phyloP scores from a whole-genome alignment of 2,113 vertebrate species.

The Reinhardtius hippoglossoides region DNA sequence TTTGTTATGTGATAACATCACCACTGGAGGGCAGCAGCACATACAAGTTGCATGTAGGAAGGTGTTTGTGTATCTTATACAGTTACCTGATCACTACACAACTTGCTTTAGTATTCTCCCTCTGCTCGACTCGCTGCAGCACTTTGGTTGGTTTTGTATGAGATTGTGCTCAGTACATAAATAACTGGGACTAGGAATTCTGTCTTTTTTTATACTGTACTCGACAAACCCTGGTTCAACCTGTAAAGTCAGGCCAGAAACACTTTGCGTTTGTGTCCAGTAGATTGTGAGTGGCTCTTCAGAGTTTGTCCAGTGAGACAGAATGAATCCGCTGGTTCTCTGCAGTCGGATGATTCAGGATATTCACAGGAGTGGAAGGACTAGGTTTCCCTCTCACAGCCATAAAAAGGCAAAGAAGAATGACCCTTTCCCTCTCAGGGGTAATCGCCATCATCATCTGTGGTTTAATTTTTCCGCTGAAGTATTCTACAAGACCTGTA shows the following conservation, averaged over 20 bases:
- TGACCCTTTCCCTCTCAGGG: neutral
- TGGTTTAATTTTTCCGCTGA: neutral
- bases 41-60: no score
- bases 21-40: neutral
- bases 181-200: neutral
- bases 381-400: neutral
- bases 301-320: conserved; percentile 53
- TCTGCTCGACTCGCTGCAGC: neutral
- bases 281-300: conserved; percentile 35
- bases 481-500: neutral
- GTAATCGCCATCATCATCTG: neutral
- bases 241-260: neutral
- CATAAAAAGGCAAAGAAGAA: neutral
- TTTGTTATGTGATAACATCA: neutral
- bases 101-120: neutral
- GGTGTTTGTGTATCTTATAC: neutral
- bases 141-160: neutral
- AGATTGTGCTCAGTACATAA: neutral
- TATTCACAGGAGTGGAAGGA: conserved; percentile 37
- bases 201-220: neutral
- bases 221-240: neutral
- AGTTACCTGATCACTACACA: neutral
- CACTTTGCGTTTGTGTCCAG: neutral
- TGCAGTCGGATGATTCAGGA: conserved; percentile 36
- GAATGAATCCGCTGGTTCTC: conserved; percentile 37